Evolutionary conservation across 2,888 invertebrate species (phyloP).

Genomic region (Pocota personata): DNA sequence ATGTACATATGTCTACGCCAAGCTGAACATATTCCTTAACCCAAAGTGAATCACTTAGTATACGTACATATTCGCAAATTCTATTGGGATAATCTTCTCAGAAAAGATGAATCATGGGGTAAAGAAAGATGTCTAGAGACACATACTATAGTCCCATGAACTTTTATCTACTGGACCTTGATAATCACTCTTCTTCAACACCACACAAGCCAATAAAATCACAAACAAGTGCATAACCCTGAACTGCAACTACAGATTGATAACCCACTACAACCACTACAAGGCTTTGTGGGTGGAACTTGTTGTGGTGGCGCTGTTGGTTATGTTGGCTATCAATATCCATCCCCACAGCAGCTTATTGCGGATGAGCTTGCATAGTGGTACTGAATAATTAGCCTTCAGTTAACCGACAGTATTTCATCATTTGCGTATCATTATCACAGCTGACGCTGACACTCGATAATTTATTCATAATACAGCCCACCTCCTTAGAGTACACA

Average conservation of each 20-base stretch:
- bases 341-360: neutral
- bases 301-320: conserved; percentile 11
- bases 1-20: too few relatives aligned
- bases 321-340: neutral
- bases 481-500: neutral
- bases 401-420: conserved; percentile 49
- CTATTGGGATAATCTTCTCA: too few relatives aligned
- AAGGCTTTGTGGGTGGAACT: conserved; percentile 35
- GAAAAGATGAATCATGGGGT: too few relatives aligned
- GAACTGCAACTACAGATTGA: conserved; percentile 47
- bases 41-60: too few relatives aligned
- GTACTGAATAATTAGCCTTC: conserved; percentile 50
- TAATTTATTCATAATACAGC: conserved; percentile 34
- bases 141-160: neutral
- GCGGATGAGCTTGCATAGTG: conserved; percentile 24
- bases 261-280: conserved; percentile 20
- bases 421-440: conserved; percentile 55
- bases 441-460: conserved; percentile 49
- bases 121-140: too few relatives aligned
- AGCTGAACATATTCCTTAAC: too few relatives aligned
- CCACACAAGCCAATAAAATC: neutral
- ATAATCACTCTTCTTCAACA: neutral
- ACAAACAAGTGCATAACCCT: neutral
- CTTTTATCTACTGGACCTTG: neutral
- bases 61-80: too few relatives aligned